Evolutionary conservation across 2,113 vertebrate genomes (phyloP).

Genomic region (Poicephalus gulielmi): DNA sequence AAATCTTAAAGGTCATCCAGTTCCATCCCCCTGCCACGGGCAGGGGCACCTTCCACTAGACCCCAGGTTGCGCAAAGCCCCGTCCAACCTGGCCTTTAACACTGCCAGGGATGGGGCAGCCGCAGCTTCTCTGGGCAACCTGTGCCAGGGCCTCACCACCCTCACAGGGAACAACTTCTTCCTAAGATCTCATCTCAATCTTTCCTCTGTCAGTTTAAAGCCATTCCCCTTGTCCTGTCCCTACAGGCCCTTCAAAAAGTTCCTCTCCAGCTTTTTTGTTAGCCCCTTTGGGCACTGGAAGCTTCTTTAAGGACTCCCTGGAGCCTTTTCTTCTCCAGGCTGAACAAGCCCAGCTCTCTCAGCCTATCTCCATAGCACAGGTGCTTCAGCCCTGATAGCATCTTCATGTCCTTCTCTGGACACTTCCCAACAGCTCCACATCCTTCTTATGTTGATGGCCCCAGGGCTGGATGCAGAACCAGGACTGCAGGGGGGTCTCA

Average conservation of each 20-base stretch:
- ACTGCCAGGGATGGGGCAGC: neutral
- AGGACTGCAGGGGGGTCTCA: neutral
- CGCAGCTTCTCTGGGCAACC: neutral
- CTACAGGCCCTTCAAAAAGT: neutral
- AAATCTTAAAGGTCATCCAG: neutral
- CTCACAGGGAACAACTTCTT: neutral
- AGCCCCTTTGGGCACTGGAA: neutral
- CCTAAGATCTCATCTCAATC: neutral
- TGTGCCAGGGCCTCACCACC: neutral
- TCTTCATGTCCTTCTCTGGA: neutral
- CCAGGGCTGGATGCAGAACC: neutral
- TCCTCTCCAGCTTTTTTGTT: neutral
- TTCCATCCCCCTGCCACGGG: neutral
- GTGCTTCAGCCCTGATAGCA: neutral
- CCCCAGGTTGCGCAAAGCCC: neutral
- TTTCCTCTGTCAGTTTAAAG: neutral
- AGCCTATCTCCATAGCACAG: neutral
- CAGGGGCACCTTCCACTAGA: neutral
- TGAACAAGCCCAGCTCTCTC: neutral
- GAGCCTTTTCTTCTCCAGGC: neutral
- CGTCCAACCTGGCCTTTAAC: neutral
- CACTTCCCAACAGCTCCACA: neutral
- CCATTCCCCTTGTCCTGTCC: neutral
- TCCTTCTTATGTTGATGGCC: neutral
- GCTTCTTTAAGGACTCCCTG: neutral